phyloP scores from a whole-genome alignment of 1,140 invertebrate species.

The Ceratina japonica region DNA sequence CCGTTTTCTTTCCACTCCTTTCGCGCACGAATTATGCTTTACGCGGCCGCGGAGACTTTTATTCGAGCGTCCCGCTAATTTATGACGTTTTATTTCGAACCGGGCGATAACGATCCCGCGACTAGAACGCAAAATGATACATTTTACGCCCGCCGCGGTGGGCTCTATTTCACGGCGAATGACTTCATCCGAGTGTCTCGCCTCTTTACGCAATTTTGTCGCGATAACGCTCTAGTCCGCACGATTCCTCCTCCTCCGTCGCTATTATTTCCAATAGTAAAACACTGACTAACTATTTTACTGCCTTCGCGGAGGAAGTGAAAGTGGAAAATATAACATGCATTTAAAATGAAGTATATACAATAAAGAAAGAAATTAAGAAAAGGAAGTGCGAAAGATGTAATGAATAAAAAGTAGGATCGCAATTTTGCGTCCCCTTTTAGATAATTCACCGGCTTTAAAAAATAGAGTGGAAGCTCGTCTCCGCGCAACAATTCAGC shows the following conservation, averaged over 20 bases:
- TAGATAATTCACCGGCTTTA: too few species aligned
- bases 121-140: background rate
- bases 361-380: too few species aligned
- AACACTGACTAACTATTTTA: too few species aligned
- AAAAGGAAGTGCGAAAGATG: too few species aligned
- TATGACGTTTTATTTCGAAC: conserved; percentile 12
- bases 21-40: background rate
- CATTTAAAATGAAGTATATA: too few species aligned
- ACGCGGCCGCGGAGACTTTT: conserved; percentile 3
- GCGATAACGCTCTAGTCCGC: background rate
- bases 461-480: background rate
- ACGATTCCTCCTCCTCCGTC: too few species aligned
- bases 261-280: too few species aligned
- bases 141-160: background rate
- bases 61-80: conserved; percentile 25
- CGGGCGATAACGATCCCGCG: background rate
- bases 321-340: too few species aligned
- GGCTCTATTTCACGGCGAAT: background rate
- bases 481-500: conserved; percentile 15
- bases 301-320: too few species aligned
- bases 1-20: background rate
- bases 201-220: background rate
- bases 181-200: background rate
- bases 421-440: conserved; percentile 6
- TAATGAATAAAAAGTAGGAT: background rate